A percentile compares a stretch with the other conserved stretches of the same genome.
Evolutionary conservation across 2,797 vertebrate species (phyloP).

Genomic region (Furcifer pardalis): DNA sequence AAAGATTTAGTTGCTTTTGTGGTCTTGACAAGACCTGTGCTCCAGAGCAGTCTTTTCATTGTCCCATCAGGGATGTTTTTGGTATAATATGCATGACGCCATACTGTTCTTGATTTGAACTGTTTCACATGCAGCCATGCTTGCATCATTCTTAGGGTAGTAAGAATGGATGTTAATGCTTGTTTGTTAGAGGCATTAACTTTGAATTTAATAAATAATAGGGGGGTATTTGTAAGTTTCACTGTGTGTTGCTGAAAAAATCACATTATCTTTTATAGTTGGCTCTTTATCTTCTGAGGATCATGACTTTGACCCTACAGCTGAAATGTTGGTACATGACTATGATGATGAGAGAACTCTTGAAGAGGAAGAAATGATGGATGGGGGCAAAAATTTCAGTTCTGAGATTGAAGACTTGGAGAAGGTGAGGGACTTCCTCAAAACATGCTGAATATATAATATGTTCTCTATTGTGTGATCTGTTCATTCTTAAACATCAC

Average conservation of each 20-base stretch:
- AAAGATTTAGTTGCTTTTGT: conserved; percentile 9
- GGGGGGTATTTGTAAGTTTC: neutral
- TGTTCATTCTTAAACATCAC: neutral
- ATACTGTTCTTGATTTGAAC: neutral
- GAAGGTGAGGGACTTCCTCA: conserved; percentile 80
- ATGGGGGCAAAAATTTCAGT: conserved; percentile 90
- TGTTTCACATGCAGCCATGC: neutral
- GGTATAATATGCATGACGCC: neutral
- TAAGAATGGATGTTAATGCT: neutral
- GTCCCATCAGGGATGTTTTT: neutral
- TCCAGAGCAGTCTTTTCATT: conserved; percentile 1
- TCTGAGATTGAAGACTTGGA: conserved; percentile 97
- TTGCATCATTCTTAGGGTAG: neutral
- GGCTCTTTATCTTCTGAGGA: conserved; percentile 98
- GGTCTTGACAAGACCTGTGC: neutral
- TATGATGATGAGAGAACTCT: conserved; percentile 96
- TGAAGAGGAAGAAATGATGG: conserved; percentile 95
- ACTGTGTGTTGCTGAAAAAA: conserved; percentile 13
- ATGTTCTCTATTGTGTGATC: neutral
- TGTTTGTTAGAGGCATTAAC: neutral
- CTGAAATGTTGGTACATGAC: conserved; percentile 98
- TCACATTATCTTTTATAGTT: conserved; percentile 77
- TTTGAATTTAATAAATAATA: neutral
- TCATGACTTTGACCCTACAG: conserved; percentile 98
- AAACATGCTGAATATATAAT: neutral